Conservation (phyloP, 2,888 invertebrate species). For the Eupeodes luniger region DNA sequence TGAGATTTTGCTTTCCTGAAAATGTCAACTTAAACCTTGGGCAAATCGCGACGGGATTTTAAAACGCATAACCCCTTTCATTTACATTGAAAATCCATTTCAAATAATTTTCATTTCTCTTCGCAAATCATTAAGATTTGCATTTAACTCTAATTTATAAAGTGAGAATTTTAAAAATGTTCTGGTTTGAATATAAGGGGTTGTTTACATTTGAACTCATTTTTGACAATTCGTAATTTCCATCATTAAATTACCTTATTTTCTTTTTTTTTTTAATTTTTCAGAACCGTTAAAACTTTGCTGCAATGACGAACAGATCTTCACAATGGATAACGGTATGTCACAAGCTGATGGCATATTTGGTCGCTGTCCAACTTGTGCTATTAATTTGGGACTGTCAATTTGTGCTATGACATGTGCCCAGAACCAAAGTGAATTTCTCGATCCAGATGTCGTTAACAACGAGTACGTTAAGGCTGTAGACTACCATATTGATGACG, state of each 20-base stretch:
- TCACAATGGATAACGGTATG: constrained; percentile 85
- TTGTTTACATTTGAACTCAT: no score
- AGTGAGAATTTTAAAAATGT: no score
- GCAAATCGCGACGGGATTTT: no score
- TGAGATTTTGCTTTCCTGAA: no score
- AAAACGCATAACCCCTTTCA: no score
- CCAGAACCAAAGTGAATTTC: constrained; percentile 88
- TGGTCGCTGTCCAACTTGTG: constrained; percentile 92
- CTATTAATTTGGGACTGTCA: constrained; percentile 89
- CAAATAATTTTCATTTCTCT: no score
- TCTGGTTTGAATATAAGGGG: no score
- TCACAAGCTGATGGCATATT: constrained; percentile 88
- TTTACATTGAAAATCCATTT: no score
- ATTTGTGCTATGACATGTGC: constrained; percentile 94
- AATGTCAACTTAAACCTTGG: no score
- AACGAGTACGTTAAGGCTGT: constrained; percentile 85
- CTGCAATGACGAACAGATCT: constrained; percentile 86
- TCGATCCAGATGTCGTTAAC: constrained; percentile 79
- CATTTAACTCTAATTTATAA: no score
- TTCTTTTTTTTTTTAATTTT: background rate
- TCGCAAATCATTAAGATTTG: no score
- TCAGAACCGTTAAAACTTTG: constrained; percentile 85
- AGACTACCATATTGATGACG: constrained; percentile 85
- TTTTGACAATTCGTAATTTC: no score
- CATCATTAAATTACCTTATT: background rate